Percentiles rank a stretch among this genome's conserved stretches.
Evolutionary conservation across 1,140 invertebrate species (phyloP).

Genomic region (Phortica variegata): DNA sequence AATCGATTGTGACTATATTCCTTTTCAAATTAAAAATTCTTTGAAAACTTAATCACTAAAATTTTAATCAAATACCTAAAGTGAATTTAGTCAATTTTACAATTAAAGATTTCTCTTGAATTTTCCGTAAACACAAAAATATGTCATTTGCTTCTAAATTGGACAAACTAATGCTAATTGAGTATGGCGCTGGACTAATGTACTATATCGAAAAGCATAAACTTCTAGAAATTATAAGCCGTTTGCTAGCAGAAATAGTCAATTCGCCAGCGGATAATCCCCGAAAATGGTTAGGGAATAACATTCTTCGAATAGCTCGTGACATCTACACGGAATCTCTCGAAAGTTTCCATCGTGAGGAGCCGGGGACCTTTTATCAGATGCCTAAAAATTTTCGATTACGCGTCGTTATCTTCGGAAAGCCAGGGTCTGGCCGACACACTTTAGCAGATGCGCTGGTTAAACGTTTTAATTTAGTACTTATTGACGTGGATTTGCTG

Average conservation of each 20-base stretch:
- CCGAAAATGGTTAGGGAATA: constrained; percentile 37
- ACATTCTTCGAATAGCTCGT: constrained; percentile 28
- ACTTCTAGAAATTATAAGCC: constrained; percentile 43
- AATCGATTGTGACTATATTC: too few species aligned
- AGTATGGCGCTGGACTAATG: constrained; percentile 38
- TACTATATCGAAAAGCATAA: constrained; percentile 48
- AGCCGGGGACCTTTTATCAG: constrained; percentile 26
- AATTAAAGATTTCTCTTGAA: too few species aligned
- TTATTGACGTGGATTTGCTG: constrained; percentile 39
- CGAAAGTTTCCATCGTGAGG: constrained; percentile 29
- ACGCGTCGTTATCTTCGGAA: constrained; percentile 40
- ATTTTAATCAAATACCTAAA: too few species aligned
- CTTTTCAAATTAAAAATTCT: too few species aligned
- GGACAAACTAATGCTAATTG: constrained; percentile 23
- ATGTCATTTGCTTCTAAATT: constrained; percentile 28
- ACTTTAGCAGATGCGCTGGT: constrained; percentile 33
- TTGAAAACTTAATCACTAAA: too few species aligned
- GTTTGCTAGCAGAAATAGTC: constrained; percentile 33
- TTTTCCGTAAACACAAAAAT: too few species aligned
- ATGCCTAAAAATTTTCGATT: constrained; percentile 31
- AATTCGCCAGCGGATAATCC: constrained; percentile 19
- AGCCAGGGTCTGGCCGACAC: constrained; percentile 36
- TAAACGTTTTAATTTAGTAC: constrained; percentile 37
- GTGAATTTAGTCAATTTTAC: too few species aligned
- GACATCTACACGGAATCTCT: constrained; percentile 34